Conservation (phyloP, 1,140 invertebrate species). For the Harlomillsia oculata region DNA sequence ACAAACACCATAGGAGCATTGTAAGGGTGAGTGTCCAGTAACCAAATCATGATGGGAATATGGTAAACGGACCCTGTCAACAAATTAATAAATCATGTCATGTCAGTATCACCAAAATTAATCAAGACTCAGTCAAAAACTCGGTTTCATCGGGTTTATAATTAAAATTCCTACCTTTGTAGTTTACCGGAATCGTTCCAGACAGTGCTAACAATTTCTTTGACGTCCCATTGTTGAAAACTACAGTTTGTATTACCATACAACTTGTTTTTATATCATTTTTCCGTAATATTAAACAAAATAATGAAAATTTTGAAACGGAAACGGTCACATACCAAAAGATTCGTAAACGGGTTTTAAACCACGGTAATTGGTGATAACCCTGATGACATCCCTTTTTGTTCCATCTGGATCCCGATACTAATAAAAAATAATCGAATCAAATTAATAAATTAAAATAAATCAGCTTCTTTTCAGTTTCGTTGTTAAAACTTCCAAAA, state of each 20-base stretch:
- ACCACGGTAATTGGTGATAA: conserved; percentile 60
- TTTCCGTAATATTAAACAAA: no score
- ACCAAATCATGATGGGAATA: conserved; percentile 92
- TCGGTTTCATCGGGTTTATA: neutral
- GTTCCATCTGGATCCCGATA: conserved; percentile 68
- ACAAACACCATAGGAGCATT: conserved; percentile 98
- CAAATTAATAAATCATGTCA: conserved; percentile 18
- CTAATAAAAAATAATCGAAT: conserved; percentile 36
- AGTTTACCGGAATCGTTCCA: conserved; percentile 86
- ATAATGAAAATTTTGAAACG: conserved; percentile 12
- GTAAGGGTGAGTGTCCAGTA: conserved; percentile 93
- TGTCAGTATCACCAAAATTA: conserved; percentile 1
- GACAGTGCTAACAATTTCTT: conserved; percentile 74
- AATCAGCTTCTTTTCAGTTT: neutral
- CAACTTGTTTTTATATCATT: conserved; percentile 5
- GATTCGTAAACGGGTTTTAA: conserved; percentile 53
- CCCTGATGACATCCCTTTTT: conserved; percentile 59
- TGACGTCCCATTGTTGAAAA: conserved; percentile 78
- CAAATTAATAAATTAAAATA: neutral
- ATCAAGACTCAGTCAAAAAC: neutral
- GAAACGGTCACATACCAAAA: conserved; percentile 51
- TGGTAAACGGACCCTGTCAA: conserved; percentile 70
- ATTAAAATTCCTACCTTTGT: conserved; percentile 58
- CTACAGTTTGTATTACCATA: conserved; percentile 45
- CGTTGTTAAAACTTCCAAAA: neutral